Evolutionary conservation across 1,140 invertebrate genomes (phyloP).

Genomic region (Ceratina japonica): DNA sequence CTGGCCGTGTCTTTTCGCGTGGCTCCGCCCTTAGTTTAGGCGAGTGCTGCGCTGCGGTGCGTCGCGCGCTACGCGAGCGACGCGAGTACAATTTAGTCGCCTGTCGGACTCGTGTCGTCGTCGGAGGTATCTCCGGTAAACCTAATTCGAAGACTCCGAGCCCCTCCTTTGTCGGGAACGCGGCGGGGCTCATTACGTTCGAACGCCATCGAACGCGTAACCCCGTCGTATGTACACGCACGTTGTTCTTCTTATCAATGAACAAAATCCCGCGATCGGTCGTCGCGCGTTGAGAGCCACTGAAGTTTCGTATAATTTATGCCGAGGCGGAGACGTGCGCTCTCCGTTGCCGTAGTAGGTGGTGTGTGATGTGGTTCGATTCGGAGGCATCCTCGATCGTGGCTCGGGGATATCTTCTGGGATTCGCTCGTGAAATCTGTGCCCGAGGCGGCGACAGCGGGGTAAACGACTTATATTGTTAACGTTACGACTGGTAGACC

Average conservation of each 20-base stretch:
- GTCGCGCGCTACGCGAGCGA: slow-evolving; percentile 13
- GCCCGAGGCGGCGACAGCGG: background rate
- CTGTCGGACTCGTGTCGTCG: slow-evolving; percentile 12
- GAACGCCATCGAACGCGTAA: background rate
- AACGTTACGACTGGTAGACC: slow-evolving; percentile 2
- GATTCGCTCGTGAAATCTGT: slow-evolving; percentile 20
- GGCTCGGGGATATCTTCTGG: slow-evolving; percentile 9
- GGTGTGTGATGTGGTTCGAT: slow-evolving; percentile 50
- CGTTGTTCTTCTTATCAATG: slow-evolving; percentile 19
- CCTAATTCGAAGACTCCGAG: background rate
- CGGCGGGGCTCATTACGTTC: background rate
- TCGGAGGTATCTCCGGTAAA: background rate
- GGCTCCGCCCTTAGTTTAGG: slow-evolving; percentile 21
- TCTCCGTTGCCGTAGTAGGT: slow-evolving; percentile 19
- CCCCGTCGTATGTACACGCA: background rate
- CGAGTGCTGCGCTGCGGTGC: too few species aligned
- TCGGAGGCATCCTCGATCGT: slow-evolving; percentile 25
- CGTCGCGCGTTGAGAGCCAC: slow-evolving; percentile 30
- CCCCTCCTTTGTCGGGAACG: background rate
- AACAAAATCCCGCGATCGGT: background rate
- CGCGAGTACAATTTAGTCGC: slow-evolving; percentile 13
- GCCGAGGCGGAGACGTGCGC: slow-evolving; percentile 32
- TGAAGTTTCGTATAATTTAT: slow-evolving; percentile 42
- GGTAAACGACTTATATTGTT: slow-evolving; percentile 26
- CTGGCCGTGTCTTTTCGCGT: background rate